These are phyloP conservation scores for Parnassius apollo DNA, from an alignment of 2,888 invertebrate genomes.

Conservation along the genomic window DNA sequence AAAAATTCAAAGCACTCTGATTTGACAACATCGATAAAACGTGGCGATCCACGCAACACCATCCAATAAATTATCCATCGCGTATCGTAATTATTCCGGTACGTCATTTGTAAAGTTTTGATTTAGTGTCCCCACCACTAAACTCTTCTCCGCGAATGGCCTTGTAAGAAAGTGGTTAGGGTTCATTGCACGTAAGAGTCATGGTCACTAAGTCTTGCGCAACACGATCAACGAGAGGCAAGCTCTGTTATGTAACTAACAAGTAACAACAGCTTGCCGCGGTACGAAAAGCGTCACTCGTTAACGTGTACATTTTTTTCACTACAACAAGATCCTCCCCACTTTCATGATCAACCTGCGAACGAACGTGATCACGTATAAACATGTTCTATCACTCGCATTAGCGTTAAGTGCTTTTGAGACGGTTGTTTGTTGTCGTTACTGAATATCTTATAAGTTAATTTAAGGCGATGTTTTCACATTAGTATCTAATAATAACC, in stretches of 20 bases:
- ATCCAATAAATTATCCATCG: background rate
- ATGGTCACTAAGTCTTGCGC: slow-evolving; percentile 21
- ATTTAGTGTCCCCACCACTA: slow-evolving; percentile 12
- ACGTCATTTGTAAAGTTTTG: slow-evolving; percentile 10
- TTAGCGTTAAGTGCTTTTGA: background rate
- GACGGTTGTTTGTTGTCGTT: background rate
- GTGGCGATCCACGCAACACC: background rate
- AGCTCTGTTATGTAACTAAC: slow-evolving; percentile 21
- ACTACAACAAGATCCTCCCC: background rate
- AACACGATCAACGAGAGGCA: slow-evolving; percentile 20
- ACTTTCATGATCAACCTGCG: background rate
- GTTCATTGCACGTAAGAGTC: slow-evolving; percentile 16
- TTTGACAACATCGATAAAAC: background rate
- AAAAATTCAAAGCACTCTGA: too few relatives aligned
- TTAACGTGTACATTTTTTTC: background rate
- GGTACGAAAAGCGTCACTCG: background rate
- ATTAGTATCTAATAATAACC: too few relatives aligned
- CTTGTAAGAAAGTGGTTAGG: slow-evolving; percentile 26
- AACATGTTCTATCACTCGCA: background rate
- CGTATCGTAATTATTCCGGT: background rate
- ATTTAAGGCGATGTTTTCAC: too few relatives aligned
- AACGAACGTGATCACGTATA: background rate
- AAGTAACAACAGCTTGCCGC: slow-evolving; percentile 11
- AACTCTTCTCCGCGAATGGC: slow-evolving; percentile 9
- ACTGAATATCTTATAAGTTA: background rate